phyloP scores from a whole-genome alignment of 2,797 vertebrate species.

The Esox masquinongy region DNA sequence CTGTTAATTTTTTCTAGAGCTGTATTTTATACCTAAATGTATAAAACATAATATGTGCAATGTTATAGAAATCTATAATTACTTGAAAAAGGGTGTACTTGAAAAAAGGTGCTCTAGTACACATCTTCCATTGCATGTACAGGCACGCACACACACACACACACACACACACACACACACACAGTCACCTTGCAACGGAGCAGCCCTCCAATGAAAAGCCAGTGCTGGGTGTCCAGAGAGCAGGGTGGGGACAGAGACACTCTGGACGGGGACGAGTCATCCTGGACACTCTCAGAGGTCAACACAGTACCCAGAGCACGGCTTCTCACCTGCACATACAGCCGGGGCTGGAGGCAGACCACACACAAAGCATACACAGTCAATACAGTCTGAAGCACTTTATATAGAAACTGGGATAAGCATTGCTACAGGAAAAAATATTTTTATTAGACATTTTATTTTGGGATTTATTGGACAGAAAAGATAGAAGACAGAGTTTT shows the following conservation, averaged over 20 bases:
- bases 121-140: background rate
- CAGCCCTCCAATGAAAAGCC: conserved; percentile 78
- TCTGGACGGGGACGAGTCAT: conserved; percentile 62
- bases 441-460: background rate
- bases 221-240: conserved; percentile 73
- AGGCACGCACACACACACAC: background rate
- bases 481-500: too few relatives aligned
- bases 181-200: conserved; percentile 79
- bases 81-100: too few relatives aligned
- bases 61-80: too few relatives aligned
- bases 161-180: background rate
- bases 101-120: background rate
- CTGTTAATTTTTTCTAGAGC: too few relatives aligned
- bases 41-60: too few relatives aligned
- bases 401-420: background rate
- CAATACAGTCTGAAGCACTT: background rate
- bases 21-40: too few relatives aligned
- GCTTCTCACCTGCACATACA: conserved; percentile 77
- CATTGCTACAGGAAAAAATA: background rate
- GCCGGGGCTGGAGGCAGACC: conserved; percentile 53
- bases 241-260: conserved; percentile 63
- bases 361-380: background rate
- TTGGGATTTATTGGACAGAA: background rate
- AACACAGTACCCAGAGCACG: conserved; percentile 70
- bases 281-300: conserved; percentile 62